Evolutionary conservation across 2,113 vertebrate genomes (phyloP), one percentile per base, ranked within the genome.

Genomic region (Albula glossodonta): DNA sequence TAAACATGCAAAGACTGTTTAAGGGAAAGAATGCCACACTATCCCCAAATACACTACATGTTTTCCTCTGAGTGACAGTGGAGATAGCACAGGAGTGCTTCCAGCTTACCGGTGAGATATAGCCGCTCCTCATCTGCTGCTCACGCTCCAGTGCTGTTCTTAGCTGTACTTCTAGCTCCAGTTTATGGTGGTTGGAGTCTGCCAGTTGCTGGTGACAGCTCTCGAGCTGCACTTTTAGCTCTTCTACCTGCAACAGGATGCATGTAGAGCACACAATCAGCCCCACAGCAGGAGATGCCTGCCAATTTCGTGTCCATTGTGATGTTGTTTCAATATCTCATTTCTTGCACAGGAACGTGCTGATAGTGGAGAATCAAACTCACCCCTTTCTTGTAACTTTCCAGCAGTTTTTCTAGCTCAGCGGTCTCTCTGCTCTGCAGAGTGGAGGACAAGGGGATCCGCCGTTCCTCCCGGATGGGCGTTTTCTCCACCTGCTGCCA

Each of bases 401-500:
- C 95, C 87, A 96, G 88, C 6, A 96, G 93, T 81, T 93, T 92
- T 90, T 95, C 94, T 81, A 96, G 91, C 86, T 96, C 94, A 2
- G 87, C 84, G 0, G 93, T 90, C 60, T 96, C 94, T 87, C 87
- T 92, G 19, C 88, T 15, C 12, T 88, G 91, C 78, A 63, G 51
- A 0, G 93, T 41, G 0, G 88, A 53, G 56, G 95, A 90, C 77
- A 96, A 89, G 2, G 94, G 93, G 10, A 96, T 93, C 83, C 94
- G 92, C 87, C 93, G 92, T 88, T 96, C 95, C 1, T 96, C 95
- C 78, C 95, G 90, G n/a, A 96, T 91, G 22, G 95, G 96, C 0
- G 96, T 96, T 87, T 93, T 94, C 91, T 96, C 96, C 86, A 96
- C 95, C 91, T 96, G 95, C 84, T 95, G 93, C 96, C 96, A 96